Evolutionary conservation across 2,113 vertebrate genomes (phyloP), one percentile per base, ranked within the genome.

Genomic region (Callaeas wilsoni): DNA sequence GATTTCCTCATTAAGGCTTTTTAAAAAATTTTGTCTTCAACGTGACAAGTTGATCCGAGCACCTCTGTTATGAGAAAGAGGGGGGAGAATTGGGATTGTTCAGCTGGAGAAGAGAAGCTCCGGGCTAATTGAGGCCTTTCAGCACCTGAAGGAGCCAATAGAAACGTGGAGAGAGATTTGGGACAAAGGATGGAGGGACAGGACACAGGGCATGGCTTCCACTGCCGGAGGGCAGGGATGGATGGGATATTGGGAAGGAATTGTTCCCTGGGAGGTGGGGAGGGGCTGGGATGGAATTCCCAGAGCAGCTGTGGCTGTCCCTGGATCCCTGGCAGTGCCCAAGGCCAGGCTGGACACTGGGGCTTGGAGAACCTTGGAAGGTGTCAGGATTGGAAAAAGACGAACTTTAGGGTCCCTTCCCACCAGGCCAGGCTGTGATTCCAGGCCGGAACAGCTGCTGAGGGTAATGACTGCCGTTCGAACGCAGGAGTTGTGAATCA

Each of bases 401-500:
- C 2, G 62, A 21, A 16, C 5, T 78, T 26, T 5, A 2, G 16
- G n/a, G 9, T 67, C 19, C 46, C 19, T 59, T 10, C 19, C 10
- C 20, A 27, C 12, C 77, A 6, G 16, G 13, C 0, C 52, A 30
- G 55, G 37, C 70, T 27, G 39, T 4, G 46, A 21, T 19, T 27
- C 3, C 15, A 0, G 3, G 10, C 7, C 19, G 20, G 68, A 87
- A 1, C 94, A 94, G 75, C 59, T 80, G 93, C 8, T 33, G 73
- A 71, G 75, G 71, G 16, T 21, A 33, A 65, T 23, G 42, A 20
- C 15, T 64, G 87, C 65, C 52, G n/a, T n/a, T n/a, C n/a, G n/a
- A n/a, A n/a, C n/a, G n/a, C n/a, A n/a, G 60, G 55, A 47, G 75
- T 4, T 84, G 69, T 92, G 95, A 94, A 96, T 97, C 93, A 89